phyloP scores from a whole-genome alignment of 2,888 invertebrate genomes.

The Hermaeophaga mercurialis region DNA sequence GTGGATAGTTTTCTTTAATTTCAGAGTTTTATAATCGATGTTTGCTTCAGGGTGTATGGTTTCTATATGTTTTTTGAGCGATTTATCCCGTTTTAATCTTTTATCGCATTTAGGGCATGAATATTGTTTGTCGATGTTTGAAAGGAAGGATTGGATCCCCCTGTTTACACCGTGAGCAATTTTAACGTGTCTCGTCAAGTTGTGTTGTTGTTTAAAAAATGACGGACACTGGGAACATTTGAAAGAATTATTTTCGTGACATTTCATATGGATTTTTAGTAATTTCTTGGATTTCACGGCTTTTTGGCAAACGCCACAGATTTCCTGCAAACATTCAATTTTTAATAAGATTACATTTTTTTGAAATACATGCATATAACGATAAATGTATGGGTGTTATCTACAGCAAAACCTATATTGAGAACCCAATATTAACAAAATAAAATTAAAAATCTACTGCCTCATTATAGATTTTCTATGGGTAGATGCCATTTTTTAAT shows the following conservation, averaged over 20 bases:
- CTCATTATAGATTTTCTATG: too few species aligned
- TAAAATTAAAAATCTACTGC: too few species aligned
- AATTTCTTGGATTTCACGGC: slow-evolving; percentile 36
- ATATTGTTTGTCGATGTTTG: slow-evolving; percentile 19
- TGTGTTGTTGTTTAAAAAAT: slow-evolving; percentile 36
- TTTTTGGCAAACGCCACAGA: slow-evolving; percentile 44
- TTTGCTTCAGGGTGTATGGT: slow-evolving; percentile 44
- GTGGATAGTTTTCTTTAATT: slow-evolving; percentile 8
- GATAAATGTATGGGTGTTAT: too few species aligned
- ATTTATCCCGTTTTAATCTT: slow-evolving; percentile 51
- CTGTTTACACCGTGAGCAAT: slow-evolving; percentile 17
- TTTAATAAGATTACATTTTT: too few species aligned
- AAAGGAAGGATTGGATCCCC: slow-evolving; percentile 3
- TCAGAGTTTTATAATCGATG: slow-evolving; percentile 9
- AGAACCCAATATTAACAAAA: too few species aligned
- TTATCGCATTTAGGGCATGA: slow-evolving; percentile 33
- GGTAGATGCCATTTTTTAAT: too few species aligned
- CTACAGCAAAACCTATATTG: too few species aligned
- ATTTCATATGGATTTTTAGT: slow-evolving; percentile 39
- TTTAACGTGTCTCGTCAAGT: slow-evolving; percentile 42
- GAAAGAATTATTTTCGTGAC: slow-evolving; percentile 38
- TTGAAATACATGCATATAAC: too few species aligned
- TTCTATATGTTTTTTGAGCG: slow-evolving; percentile 51
- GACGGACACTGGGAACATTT: slow-evolving; percentile 43
- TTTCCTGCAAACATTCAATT: slow-evolving; percentile 29